Conservation (phyloP, 2,113 vertebrate genomes). For the Aphelocoma coerulescens region DNA sequence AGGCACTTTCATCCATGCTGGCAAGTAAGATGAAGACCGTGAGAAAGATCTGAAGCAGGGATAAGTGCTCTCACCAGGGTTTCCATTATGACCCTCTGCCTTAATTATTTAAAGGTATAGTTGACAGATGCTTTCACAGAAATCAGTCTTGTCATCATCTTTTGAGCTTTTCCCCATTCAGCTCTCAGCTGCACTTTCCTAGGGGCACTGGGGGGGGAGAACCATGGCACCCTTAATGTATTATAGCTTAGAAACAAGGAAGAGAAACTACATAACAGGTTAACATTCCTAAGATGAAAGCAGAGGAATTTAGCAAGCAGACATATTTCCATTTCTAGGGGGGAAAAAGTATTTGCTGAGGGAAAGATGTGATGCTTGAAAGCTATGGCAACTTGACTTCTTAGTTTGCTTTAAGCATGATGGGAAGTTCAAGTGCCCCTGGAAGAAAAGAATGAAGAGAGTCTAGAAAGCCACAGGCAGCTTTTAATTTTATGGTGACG, state of each 20-base stretch:
- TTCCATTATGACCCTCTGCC: not conserved
- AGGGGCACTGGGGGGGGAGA: accelerated
- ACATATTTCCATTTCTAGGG: not conserved
- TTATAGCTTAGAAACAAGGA: not conserved
- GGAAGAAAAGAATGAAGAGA: not conserved
- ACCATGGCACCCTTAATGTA: not conserved
- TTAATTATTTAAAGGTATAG: not conserved
- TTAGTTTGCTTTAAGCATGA: not conserved
- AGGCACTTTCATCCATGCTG: not conserved
- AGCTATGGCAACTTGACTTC: not conserved
- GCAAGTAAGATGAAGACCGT: not conserved
- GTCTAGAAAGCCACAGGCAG: not conserved
- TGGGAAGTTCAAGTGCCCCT: not conserved
- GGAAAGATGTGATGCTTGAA: accelerated
- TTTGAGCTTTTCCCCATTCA: not conserved
- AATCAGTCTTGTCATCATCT: not conserved
- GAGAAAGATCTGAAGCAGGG: constrained; percentile 10
- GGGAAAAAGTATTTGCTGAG: not conserved
- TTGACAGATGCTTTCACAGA: not conserved
- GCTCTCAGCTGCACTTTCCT: not conserved
- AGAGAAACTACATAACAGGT: not conserved
- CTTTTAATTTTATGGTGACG: not conserved
- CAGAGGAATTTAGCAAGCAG: not conserved
- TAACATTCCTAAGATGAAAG: not conserved
- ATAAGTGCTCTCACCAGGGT: not conserved